Base-by-base conservation (phyloP, 2,113 vertebrate genomes). In the Colius striatus region DNA sequence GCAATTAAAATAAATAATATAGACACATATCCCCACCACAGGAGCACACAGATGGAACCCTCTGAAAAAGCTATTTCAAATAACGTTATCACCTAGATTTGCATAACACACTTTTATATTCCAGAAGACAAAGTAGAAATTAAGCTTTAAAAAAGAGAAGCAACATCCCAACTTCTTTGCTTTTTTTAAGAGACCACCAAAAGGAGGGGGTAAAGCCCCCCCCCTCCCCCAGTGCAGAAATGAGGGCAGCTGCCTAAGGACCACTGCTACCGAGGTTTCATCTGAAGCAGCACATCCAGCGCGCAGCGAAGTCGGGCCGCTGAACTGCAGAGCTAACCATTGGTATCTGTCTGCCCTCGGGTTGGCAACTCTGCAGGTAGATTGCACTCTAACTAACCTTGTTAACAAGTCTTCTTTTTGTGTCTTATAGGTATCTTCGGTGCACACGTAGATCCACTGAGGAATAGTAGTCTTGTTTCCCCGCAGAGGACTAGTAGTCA, bases 361-460 rank as follows among this genome's bases (percentile, higher is more conserved):
- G 45, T 87, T 94, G 78, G 94, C 93, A 90, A 95, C 90, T 97
- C 92, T 68, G 70, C 93, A 96, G 96, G 94, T 87, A 94, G 93
- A 86, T 95, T 94, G 83, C 96, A 94, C 95, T 97, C 97, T 98
- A 98, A 98, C 97, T 98, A 97, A 98, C 97, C 98, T 98, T 97
- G 97, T 96, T 84, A 98, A 48, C 97, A 97, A 97, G 97, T 97
- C 97, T 96, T 98, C 97, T 95, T 97, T 98, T 97, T 98, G 97
- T 97, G 97, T 85, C 97, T 98, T 98, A 98, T 79, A 97, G 97
- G 97, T 95, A 97, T 97, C 97, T 97, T 90, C 95, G 94, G 89
- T 96, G 96, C 97, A 98, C 97, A 97, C 96, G 97, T 91, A 92
- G 97, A 97, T 97, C 97, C 97, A 98, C 87, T 97, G 96, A 97